phyloP scores from a whole-genome alignment of 2,888 invertebrate species.

The Dynastes hyllus region DNA sequence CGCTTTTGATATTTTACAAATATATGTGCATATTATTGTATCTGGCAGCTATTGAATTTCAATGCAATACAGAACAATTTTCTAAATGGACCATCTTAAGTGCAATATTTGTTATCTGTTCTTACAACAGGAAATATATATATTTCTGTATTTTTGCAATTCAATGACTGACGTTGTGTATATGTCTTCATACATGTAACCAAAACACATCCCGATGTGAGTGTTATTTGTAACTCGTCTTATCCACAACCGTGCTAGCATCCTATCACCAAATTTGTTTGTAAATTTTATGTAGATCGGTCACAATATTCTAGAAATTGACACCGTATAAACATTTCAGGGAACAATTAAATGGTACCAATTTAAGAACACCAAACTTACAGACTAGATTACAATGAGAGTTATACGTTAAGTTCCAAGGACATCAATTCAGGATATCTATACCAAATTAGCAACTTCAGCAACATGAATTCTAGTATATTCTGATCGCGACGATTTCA shows the following conservation, averaged over 20 bases:
- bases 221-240: background rate
- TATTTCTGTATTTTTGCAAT: background rate
- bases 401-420: constrained; percentile 34
- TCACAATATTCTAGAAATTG: constrained; percentile 42
- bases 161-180: constrained; percentile 12
- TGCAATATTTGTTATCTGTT: constrained; percentile 21
- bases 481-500: constrained; percentile 40
- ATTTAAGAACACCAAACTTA: constrained; percentile 49
- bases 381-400: constrained; percentile 32
- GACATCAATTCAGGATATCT: constrained; percentile 32
- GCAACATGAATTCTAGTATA: constrained; percentile 37
- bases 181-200: constrained; percentile 4
- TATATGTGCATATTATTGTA: constrained; percentile 16
- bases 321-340: constrained; percentile 46
- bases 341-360: constrained; percentile 49
- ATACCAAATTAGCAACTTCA: constrained; percentile 23
- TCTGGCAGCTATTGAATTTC: constrained; percentile 14
- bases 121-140: background rate
- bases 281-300: constrained; percentile 23
- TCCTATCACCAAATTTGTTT: constrained; percentile 19
- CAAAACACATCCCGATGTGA: constrained; percentile 1
- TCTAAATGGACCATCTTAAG: background rate
- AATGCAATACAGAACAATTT: background rate
- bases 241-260: background rate
- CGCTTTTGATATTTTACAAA: constrained; percentile 45